Conservation (phyloP, 2,797 vertebrate genomes). For the Tokudaia muenninki region DNA sequence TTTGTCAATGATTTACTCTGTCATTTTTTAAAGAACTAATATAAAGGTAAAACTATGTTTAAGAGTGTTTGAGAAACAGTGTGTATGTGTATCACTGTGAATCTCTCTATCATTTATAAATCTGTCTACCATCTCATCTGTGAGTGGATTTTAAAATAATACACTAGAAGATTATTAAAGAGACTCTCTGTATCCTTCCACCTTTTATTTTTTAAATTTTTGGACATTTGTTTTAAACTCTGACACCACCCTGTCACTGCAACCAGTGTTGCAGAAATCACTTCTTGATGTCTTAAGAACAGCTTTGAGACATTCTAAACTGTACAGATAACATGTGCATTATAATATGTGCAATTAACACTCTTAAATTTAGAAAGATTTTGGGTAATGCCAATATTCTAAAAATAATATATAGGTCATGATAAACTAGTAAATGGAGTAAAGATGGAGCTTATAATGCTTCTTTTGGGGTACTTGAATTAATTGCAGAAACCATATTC, state of each 20-base stretch:
- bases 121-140: not conserved
- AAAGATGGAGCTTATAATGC: conserved; percentile 1
- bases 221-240: not conserved
- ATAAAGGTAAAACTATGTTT: conserved; percentile 14
- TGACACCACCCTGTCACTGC: not conserved
- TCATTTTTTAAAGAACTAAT: conserved; percentile 22
- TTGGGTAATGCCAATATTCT: conserved; percentile 55
- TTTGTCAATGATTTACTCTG: conserved; percentile 48
- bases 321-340: not conserved
- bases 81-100: not conserved
- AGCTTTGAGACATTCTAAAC: conserved; percentile 43
- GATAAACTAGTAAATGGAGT: not conserved
- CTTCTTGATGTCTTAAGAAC: not conserved
- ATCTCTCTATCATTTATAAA: not conserved
- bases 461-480: not conserved
- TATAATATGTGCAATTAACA: conserved; percentile 3
- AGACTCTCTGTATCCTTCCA: not conserved
- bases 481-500: conserved; percentile 35
- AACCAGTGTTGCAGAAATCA: not conserved
- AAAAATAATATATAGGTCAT: conserved; percentile 56
- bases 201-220: not conserved
- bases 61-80: conserved; percentile 13
- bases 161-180: not conserved
- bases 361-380: conserved; percentile 52
- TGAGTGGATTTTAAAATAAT: not conserved